Conservation (phyloP, 2,797 vertebrate genomes). For the Myotis vivesi region DNA sequence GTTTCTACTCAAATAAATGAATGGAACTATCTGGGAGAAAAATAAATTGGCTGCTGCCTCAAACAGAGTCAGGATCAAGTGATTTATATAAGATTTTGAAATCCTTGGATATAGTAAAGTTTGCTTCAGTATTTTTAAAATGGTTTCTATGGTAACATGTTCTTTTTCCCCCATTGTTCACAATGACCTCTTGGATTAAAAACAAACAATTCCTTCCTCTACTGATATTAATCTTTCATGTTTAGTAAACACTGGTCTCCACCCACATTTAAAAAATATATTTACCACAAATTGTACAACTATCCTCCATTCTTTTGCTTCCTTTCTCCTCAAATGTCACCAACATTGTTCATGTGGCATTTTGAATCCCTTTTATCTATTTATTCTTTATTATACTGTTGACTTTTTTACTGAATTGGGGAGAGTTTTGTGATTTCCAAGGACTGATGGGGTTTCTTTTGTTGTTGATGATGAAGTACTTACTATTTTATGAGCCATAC, state of each 20-base stretch:
- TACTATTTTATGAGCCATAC: background rate
- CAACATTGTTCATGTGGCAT: background rate
- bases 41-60: background rate
- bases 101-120: background rate
- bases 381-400: background rate
- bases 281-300: conserved; percentile 10
- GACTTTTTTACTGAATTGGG: background rate
- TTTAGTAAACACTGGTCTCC: conserved; percentile 70
- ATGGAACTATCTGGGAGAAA: background rate
- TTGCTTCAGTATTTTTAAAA: conserved; percentile 39
- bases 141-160: conserved; percentile 46
- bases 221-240: conserved; percentile 60
- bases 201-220: conserved; percentile 72
- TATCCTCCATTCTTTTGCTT: background rate
- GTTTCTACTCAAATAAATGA: conserved; percentile 2
- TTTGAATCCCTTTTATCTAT: background rate
- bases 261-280: background rate
- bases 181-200: conserved; percentile 57
- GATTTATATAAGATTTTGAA: background rate
- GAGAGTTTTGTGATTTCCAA: background rate
- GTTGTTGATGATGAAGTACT: background rate
- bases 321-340: background rate
- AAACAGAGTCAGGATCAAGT: background rate
- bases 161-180: conserved; percentile 25
- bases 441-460: background rate